Evolutionary conservation across 2,888 invertebrate genomes (phyloP).

Genomic region (Mystacides longicornis): DNA sequence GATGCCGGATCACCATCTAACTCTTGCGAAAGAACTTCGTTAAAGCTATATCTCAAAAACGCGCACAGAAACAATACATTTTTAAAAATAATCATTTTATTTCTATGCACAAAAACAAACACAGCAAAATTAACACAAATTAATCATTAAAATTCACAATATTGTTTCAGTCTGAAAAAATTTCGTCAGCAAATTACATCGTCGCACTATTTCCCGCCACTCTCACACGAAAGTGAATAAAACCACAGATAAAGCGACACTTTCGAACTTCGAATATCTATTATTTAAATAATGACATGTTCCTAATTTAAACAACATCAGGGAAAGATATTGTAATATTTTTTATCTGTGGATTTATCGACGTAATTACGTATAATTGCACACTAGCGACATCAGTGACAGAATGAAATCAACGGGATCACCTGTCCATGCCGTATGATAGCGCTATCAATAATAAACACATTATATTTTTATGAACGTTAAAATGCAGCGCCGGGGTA

Average conservation of each 20-base stretch:
- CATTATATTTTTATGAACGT: too few species aligned
- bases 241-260: too few species aligned
- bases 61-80: not conserved
- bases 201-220: too few species aligned
- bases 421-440: slow-evolving; percentile 6
- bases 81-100: not conserved
- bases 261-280: too few species aligned
- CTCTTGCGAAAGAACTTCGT: not conserved
- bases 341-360: not conserved
- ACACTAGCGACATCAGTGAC: not conserved
- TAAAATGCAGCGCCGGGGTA: too few species aligned
- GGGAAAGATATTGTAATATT: not conserved
- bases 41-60: not conserved
- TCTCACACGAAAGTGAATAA: too few species aligned
- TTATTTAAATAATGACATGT: too few species aligned
- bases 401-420: not conserved
- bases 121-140: not conserved
- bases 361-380: not conserved
- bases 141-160: not conserved
- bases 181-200: too few species aligned
- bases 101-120: not conserved
- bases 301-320: too few species aligned
- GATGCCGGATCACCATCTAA: slow-evolving; percentile 9
- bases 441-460: slow-evolving; percentile 9
- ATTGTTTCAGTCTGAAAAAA: too few species aligned